A percentile compares a stretch with the other conserved stretches of the same genome.
Conservation (phyloP, 2,797 vertebrate genomes). For the Luscinia megarhynchos region DNA sequence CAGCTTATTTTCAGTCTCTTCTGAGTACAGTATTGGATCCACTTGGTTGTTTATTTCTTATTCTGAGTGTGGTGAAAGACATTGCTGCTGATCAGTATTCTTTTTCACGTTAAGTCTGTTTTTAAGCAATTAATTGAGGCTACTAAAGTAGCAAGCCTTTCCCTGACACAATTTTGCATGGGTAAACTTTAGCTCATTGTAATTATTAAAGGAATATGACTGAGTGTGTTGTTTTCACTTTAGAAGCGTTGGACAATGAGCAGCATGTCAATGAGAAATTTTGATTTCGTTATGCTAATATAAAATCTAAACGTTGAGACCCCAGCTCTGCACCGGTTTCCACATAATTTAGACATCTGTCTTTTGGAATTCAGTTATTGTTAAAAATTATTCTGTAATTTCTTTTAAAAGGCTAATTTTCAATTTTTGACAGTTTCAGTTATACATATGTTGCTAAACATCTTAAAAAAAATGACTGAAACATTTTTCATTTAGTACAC, state of each 20-base stretch:
- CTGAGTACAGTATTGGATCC: not conserved
- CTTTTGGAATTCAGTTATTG: not conserved
- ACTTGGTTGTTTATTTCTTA: not conserved
- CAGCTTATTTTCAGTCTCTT: not conserved
- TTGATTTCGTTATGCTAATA: not conserved
- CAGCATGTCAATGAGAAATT: not conserved
- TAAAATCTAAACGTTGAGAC: not conserved
- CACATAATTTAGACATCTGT: not conserved
- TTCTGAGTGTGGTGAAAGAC: not conserved
- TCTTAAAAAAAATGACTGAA: not conserved
- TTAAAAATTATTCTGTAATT: not conserved
- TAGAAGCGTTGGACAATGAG: not conserved
- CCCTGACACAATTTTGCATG: not conserved
- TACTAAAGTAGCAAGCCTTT: not conserved
- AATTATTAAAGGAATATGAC: not conserved
- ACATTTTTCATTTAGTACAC: not conserved
- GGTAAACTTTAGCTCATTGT: not conserved
- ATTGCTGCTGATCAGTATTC: not conserved
- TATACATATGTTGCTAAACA: not conserved
- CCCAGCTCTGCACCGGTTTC: not conserved
- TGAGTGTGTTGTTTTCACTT: not conserved
- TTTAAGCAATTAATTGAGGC: not conserved
- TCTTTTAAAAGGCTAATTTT: not conserved
- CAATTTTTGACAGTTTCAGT: not conserved
- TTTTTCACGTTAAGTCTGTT: not conserved